These are phyloP conservation scores for Strix uralensis DNA, from an alignment of 2,113 vertebrate species.

Conservation along the genomic window DNA sequence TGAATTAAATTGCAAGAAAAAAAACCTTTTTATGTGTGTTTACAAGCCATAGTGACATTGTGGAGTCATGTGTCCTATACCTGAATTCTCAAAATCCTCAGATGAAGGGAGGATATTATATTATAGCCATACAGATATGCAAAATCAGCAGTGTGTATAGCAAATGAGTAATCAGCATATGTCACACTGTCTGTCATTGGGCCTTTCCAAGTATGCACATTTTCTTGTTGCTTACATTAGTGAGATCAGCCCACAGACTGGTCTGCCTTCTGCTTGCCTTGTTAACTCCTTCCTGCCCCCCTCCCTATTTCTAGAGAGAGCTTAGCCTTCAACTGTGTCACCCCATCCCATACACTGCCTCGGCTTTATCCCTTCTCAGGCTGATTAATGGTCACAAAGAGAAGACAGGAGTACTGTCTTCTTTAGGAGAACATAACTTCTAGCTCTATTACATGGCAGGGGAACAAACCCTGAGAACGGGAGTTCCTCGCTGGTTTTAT, in stretches of 20 bases:
- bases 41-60: background rate
- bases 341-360: rapidly evolving
- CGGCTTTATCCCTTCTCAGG: background rate
- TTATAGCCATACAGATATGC: background rate
- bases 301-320: background rate
- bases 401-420: background rate
- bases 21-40: background rate
- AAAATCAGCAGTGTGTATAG: constrained; percentile 20
- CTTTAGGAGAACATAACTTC: background rate
- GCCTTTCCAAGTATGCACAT: constrained; percentile 14
- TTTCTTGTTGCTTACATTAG: constrained; percentile 44
- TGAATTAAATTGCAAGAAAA: background rate
- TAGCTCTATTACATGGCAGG: background rate
- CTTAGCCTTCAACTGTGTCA: background rate
- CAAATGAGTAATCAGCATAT: constrained; percentile 20
- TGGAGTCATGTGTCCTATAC: background rate
- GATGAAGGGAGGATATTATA: background rate
- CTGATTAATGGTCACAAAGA: background rate
- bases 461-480: background rate
- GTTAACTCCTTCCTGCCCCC: background rate
- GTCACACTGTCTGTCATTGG: constrained; percentile 31
- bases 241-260: background rate
- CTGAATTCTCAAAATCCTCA: background rate
- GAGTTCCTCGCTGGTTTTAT: background rate
- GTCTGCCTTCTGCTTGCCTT: constrained; percentile 18